Conservation (phyloP, 1,140 invertebrate species). For the Dryas iulia region DNA sequence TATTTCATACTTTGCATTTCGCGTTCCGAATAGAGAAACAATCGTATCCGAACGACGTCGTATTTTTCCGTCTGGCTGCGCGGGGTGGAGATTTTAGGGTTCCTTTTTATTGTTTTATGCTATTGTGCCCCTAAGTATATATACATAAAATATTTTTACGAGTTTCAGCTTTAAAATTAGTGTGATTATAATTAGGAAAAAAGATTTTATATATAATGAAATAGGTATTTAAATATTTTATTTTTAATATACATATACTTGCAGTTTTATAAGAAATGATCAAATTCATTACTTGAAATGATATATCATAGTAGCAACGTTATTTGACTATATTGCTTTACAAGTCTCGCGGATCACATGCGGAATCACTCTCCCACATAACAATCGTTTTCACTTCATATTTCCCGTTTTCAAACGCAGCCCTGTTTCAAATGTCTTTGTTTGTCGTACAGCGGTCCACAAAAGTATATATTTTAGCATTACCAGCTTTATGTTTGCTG, state of each 20-base stretch:
- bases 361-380: background rate
- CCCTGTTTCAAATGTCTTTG: constrained; percentile 48
- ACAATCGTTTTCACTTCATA: background rate
- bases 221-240: too few relatives aligned
- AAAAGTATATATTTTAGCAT: constrained; percentile 8
- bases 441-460: constrained; percentile 28
- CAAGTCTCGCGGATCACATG: background rate
- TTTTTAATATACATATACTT: background rate
- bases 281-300: too few relatives aligned
- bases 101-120: constrained; percentile 13
- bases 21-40: constrained; percentile 63
- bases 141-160: background rate
- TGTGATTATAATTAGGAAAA: too few relatives aligned
- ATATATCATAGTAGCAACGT: too few relatives aligned
- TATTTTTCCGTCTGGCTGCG: constrained; percentile 65
- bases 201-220: too few relatives aligned
- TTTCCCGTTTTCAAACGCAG: constrained; percentile 49
- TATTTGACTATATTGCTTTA: background rate
- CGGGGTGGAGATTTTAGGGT: constrained; percentile 41
- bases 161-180: background rate
- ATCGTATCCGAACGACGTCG: constrained; percentile 56
- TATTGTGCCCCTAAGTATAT: background rate
- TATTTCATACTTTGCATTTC: constrained; percentile 75
- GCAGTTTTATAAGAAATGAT: too few relatives aligned
- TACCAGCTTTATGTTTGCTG: constrained; percentile 18